Evolutionary conservation across 2,888 invertebrate genomes (phyloP).

Genomic region (Eristalinus sepulchralis): DNA sequence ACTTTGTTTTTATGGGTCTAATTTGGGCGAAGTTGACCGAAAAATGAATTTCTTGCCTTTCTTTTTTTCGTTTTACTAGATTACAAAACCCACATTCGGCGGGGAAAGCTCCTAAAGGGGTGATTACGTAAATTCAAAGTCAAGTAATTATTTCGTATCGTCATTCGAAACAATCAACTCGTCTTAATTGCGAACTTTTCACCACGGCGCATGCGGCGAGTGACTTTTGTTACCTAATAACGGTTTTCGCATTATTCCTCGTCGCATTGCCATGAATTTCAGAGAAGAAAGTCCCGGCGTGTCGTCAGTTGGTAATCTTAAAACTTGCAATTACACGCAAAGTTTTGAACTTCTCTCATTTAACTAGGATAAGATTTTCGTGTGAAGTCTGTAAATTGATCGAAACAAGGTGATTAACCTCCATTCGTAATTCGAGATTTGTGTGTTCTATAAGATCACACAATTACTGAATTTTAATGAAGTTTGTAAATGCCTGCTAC

Average conservation of each 20-base stretch:
- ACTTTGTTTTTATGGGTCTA: not conserved
- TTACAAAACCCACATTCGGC: conserved; percentile 33
- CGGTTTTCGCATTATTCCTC: not conserved
- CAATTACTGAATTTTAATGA: not conserved
- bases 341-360: not conserved
- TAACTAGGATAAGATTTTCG: not conserved
- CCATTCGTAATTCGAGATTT: not conserved
- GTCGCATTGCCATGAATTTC: not conserved
- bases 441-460: not conserved
- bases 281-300: conserved; percentile 22
- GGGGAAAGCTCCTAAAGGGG: conserved; percentile 22
- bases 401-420: not conserved
- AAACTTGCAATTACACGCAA: not conserved
- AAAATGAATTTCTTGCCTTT: conserved; percentile 14
- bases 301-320: not conserved
- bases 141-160: conserved; percentile 30
- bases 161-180: conserved; percentile 28
- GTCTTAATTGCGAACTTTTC: conserved; percentile 10
- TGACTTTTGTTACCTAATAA: conserved; percentile 23
- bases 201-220: not conserved
- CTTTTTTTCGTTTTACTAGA: conserved; percentile 13
- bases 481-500: not conserved
- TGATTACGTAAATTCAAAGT: conserved; percentile 37
- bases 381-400: not conserved
- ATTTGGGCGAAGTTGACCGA: conserved; percentile 19